These are phyloP conservation scores for Rambutsinella grinnellia DNA, from an alignment of 2,888 invertebrate genomes.

Conservation along the genomic window DNA sequence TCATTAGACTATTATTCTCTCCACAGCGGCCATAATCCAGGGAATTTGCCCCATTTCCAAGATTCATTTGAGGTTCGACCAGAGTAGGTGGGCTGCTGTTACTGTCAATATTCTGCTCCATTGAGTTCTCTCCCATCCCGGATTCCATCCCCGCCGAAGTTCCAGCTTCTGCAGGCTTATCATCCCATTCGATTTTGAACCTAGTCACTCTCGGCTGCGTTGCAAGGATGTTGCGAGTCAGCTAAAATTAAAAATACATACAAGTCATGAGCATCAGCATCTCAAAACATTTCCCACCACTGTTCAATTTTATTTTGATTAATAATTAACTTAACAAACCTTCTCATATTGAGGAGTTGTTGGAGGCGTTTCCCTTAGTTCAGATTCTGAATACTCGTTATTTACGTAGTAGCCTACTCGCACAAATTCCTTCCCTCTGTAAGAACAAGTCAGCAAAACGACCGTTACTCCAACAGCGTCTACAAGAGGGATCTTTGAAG, in stretches of 20 bases:
- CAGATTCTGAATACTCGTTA: constrained; percentile 95
- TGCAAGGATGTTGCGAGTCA: constrained; percentile 84
- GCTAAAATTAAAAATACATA: constrained; percentile 68
- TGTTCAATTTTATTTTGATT: too few relatives aligned
- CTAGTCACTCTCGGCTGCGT: constrained; percentile 94
- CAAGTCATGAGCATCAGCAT: background rate
- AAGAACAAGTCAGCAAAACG: constrained; percentile 94
- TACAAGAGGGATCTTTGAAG: constrained; percentile 91
- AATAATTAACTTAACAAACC: too few relatives aligned
- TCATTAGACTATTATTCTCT: constrained; percentile 50
- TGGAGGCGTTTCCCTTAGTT: constrained; percentile 94
- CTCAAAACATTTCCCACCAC: background rate
- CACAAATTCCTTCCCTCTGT: constrained; percentile 93
- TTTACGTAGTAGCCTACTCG: constrained; percentile 99
- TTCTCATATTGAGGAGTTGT: constrained; percentile 93
- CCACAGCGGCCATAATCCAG: constrained; percentile 27
- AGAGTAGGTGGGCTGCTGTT: constrained; percentile 46
- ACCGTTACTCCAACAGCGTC: constrained; percentile 99
- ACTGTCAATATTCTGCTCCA: constrained; percentile 54
- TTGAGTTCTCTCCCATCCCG: constrained; percentile 43
- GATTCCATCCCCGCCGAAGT: constrained; percentile 23
- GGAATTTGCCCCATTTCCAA: constrained; percentile 45
- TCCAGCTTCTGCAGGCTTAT: constrained; percentile 68
- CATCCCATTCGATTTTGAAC: constrained; percentile 98
- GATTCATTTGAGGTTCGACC: constrained; percentile 19